Base-by-base conservation (phyloP, 1,140 invertebrate genomes). In the Aphelenchoides fujianensis region DNA sequence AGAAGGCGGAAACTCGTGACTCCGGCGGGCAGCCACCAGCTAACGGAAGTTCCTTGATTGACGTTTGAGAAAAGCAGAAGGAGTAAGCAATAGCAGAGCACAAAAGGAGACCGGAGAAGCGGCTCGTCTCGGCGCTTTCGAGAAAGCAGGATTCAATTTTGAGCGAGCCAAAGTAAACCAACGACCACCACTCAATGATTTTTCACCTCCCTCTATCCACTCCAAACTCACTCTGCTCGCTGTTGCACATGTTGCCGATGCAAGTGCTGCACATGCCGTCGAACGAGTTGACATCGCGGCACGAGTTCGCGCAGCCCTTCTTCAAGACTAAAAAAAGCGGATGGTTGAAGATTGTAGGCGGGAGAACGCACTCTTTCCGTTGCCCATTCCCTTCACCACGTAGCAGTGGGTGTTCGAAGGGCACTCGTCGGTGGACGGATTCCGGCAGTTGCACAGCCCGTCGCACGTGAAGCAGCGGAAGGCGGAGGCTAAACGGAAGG, bases 401-500 rank as follows among this genome's bases (percentile, higher is more conserved):
- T 19, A 61, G 19, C 37, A 61, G 12, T 61, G 9, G 16, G 57
- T 61, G n/a, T 48, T 61, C 48, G 19, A 12, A 12, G 41, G 23
- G 23, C 41, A 48, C 23, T 48, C 41, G 23, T 12, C 41, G 23
- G 41, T 48, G 41, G 41, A 48, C 41, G 41, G 41, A 23, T 48
- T 48, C 12, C 12, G 41, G 23, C 41, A 48, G 12, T 23, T 23
- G 23, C 41, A 48, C 23, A 48, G 23, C 12, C 41, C 41, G 12
- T 48, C 41, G 41, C 41, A 48, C 23, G 57, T 12, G 37, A 12
- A 19, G 12, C 37, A 19, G 19, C 37, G 57, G 37, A 48, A 61
- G 12, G 57, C 57, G 12, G n/a, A 16, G 37, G n/a, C 57, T 61
- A 48, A 61, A 61, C n/a, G n/a, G n/a, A n/a, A n/a, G n/a, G n/a